Base-by-base conservation (phyloP, 2,888 invertebrate species). In the Mystacides longicornis region DNA sequence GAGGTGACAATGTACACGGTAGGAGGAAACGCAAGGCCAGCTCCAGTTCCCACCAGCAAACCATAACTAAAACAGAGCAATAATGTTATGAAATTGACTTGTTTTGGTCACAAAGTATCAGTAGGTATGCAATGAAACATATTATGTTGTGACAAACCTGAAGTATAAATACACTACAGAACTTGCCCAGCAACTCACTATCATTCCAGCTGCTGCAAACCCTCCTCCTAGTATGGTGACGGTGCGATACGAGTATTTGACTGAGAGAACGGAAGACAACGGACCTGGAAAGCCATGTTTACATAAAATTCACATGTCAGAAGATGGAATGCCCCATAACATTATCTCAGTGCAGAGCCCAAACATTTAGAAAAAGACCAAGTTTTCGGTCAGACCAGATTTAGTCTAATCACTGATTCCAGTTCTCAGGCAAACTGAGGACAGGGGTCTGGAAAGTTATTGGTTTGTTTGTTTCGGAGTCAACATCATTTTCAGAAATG, bases 1-100 rank as follows among this genome's bases (percentile, higher is more conserved):
- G 89, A 89, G 51, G 90, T 90, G 62, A 92, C 91, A 63, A 92
- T 91, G 71, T 92, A 91, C 31, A 93, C 90, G 0, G 92, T 92
- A 2, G 92, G 91, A 1, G 92, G 92, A 73, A 92, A 93, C 1
- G 90, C 85, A 7, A 92, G 72, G 0, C 92, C 92, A 1, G 91
- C 91, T 5, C 92, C 92, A 37, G 84, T 82, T 60, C 92, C 92
- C 20, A 90, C 88, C 67, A 90, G 73, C 14, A 88, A 80, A 51
- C 91, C 91, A 71, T 89, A 91, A 71, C 89, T 90, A 65, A 54
- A 71, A 55, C 14, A 1, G 23, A 37, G 53, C n/a, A n/a, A 27
- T 27, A 27, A 7, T 27, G 11, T 27, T 27, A 7, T 7, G 5
- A 7, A 7, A 27, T 27, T 27, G 5, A 27, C 11, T 27, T 27